Evolutionary conservation across 2,113 vertebrate species (phyloP).

Genomic region (Etheostoma spectabile): DNA sequence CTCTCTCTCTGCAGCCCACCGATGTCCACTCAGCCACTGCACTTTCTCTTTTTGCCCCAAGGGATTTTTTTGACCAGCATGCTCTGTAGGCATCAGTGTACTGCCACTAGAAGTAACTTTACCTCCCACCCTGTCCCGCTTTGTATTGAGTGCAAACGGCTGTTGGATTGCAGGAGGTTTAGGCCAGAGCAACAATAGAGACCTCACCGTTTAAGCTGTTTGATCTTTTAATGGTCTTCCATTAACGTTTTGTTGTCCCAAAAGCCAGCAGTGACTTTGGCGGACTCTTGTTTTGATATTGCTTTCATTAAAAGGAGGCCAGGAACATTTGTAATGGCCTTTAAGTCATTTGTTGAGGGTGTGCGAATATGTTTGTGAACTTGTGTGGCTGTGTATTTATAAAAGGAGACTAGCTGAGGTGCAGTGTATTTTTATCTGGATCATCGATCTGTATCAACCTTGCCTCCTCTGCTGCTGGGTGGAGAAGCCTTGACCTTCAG

Average conservation of each 20-base stretch:
- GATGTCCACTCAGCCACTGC: neutral
- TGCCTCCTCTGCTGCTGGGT: slow-evolving; percentile 68
- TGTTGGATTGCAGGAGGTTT: slow-evolving; percentile 73
- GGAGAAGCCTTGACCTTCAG: slow-evolving; percentile 84
- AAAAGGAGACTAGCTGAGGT: slow-evolving; percentile 76
- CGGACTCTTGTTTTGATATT: slow-evolving; percentile 71
- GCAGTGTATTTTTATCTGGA: slow-evolving; percentile 82
- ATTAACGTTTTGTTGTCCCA: slow-evolving; percentile 76
- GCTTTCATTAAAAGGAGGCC: slow-evolving; percentile 78
- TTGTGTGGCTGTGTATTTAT: slow-evolving; percentile 69
- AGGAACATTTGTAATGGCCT: slow-evolving; percentile 74
- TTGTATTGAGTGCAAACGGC: slow-evolving; percentile 62
- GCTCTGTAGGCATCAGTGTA: slow-evolving; percentile 19
- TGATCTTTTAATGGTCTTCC: slow-evolving; percentile 81
- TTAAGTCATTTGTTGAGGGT: slow-evolving; percentile 77
- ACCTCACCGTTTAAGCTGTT: slow-evolving; percentile 79
- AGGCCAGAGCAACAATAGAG: slow-evolving; percentile 68
- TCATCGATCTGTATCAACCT: slow-evolving; percentile 80
- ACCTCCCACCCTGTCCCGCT: slow-evolving; percentile 58
- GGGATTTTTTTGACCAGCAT: slow-evolving; percentile 3
- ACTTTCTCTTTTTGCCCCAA: neutral
- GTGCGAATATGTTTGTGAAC: slow-evolving; percentile 63
- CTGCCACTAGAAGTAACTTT: slow-evolving; percentile 59
- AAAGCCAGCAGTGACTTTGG: slow-evolving; percentile 66
- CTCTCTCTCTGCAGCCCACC: slow-evolving; percentile 17